Conservation (phyloP, 2,888 invertebrate genomes). For the Nephrocerus scutellatus region DNA sequence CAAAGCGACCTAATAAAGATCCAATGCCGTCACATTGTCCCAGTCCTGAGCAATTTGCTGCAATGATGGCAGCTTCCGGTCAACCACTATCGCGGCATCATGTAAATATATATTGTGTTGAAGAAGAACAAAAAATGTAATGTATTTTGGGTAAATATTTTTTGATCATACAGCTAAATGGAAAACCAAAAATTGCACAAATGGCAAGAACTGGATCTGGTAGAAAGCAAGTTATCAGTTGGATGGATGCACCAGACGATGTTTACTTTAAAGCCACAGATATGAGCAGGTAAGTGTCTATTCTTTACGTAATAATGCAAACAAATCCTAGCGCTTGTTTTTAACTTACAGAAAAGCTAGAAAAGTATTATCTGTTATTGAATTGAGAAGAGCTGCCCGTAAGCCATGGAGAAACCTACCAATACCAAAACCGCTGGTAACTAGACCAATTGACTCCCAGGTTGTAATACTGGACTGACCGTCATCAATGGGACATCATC, state of each 20-base stretch:
- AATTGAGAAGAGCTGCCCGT: constrained; percentile 75
- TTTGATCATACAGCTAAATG: constrained; percentile 68
- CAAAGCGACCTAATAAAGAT: constrained; percentile 76
- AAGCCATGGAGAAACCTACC: constrained; percentile 70
- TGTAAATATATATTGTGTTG: constrained; percentile 43
- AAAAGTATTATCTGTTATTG: constrained; percentile 69
- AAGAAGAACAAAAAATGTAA: neutral
- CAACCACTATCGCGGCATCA: constrained; percentile 66
- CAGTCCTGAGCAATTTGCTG: constrained; percentile 64
- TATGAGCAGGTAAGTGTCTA: constrained; percentile 70
- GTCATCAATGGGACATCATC: constrained; percentile 39
- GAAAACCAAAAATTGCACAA: constrained; percentile 73
- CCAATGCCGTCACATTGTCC: constrained; percentile 64
- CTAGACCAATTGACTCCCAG: constrained; percentile 54
- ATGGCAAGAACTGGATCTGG: constrained; percentile 68
- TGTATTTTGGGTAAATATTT: constrained; percentile 3
- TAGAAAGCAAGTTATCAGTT: constrained; percentile 88
- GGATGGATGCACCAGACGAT: constrained; percentile 98
- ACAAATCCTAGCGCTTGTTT: neutral
- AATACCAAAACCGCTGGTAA: constrained; percentile 40
- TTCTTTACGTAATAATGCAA: neutral
- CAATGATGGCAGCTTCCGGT: constrained; percentile 63
- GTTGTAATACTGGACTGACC: constrained; percentile 71
- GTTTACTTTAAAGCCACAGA: constrained; percentile 91
- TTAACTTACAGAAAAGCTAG: constrained; percentile 63